Percentiles rank a stretch among this genome's conserved stretches.
Conservation (phyloP, 2,797 vertebrate species). For the Fundulus diaphanus region DNA sequence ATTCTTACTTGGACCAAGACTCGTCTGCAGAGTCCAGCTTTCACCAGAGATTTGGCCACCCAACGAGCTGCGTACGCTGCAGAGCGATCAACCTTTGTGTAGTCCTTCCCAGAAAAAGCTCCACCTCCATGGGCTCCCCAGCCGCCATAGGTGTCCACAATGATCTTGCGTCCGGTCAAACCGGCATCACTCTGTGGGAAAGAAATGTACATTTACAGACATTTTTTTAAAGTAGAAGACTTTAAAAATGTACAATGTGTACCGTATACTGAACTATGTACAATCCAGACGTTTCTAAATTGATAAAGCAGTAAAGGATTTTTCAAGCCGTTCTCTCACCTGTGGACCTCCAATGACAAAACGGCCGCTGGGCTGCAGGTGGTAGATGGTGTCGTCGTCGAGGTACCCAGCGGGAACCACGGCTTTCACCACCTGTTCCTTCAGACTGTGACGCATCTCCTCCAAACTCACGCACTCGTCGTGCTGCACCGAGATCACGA, state of each 20-base stretch:
- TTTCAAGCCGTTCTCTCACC: slow-evolving; percentile 64
- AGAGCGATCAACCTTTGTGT: slow-evolving; percentile 96
- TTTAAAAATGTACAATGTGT: not conserved
- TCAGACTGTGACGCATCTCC: slow-evolving; percentile 90
- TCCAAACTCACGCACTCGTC: slow-evolving; percentile 88
- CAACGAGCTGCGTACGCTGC: slow-evolving; percentile 95
- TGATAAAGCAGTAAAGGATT: not conserved
- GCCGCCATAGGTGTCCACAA: slow-evolving; percentile 95
- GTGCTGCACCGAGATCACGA: slow-evolving; percentile 95
- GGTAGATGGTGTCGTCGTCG: slow-evolving; percentile 91
- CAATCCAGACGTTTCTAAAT: not conserved
- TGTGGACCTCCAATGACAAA: slow-evolving; percentile 97
- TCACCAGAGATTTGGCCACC: slow-evolving; percentile 96
- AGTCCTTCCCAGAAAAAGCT: slow-evolving; percentile 97
- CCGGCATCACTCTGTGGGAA: slow-evolving; percentile 90
- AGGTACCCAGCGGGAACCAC: slow-evolving; percentile 91
- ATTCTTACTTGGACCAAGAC: slow-evolving; percentile 92
- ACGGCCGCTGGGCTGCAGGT: slow-evolving; percentile 94
- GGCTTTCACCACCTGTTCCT: slow-evolving; percentile 91
- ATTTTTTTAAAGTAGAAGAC: not conserved
- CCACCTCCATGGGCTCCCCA: slow-evolving; percentile 97
- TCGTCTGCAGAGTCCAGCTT: slow-evolving; percentile 90
- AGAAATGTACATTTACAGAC: not conserved
- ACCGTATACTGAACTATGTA: not conserved
- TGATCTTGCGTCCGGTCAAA: slow-evolving; percentile 95